phyloP scores from a whole-genome alignment of 2,888 invertebrate genomes.

The Antheraea yamamai region DNA sequence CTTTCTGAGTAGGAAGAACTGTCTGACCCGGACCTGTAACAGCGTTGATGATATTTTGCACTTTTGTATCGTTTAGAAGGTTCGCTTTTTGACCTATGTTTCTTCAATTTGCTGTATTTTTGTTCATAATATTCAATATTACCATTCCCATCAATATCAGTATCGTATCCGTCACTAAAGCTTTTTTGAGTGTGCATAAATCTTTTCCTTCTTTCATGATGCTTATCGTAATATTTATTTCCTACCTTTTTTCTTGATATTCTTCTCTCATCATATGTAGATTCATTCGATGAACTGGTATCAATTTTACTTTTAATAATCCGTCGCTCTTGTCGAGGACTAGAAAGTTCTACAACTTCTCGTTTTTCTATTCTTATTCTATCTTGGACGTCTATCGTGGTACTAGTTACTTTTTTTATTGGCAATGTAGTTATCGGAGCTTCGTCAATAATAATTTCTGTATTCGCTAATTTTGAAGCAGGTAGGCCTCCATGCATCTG shows the following conservation, averaged over 20 bases:
- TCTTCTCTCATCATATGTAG: slow-evolving; percentile 72
- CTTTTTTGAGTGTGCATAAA: slow-evolving; percentile 67
- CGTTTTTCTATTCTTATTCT: slow-evolving; percentile 78
- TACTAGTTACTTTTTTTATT: slow-evolving; percentile 75
- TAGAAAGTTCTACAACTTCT: slow-evolving; percentile 75
- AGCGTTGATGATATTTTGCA: slow-evolving; percentile 53
- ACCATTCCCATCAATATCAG: slow-evolving; percentile 58
- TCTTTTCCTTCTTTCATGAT: slow-evolving; percentile 63
- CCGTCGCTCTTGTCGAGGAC: slow-evolving; percentile 62
- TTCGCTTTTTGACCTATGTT: slow-evolving; percentile 76
- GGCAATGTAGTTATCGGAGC: slow-evolving; percentile 71
- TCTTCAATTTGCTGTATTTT: slow-evolving; percentile 57
- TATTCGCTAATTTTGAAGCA: slow-evolving; percentile 84
- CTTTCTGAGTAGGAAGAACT: slow-evolving; percentile 64
- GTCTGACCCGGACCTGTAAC: slow-evolving; percentile 60
- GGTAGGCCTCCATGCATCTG: slow-evolving; percentile 95
- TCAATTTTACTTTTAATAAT: slow-evolving; percentile 50
- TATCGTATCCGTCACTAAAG: slow-evolving; percentile 79
- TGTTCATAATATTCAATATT: slow-evolving; percentile 49
- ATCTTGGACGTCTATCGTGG: slow-evolving; percentile 77
- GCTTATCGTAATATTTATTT: slow-evolving; percentile 55
- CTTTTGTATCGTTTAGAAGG: slow-evolving; percentile 63
- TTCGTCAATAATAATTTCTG: slow-evolving; percentile 72
- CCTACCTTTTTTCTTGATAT: slow-evolving; percentile 48
- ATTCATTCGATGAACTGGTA: slow-evolving; percentile 66